Conservation (phyloP, 2,113 vertebrate species). For the Pygoscelis antarcticus region DNA sequence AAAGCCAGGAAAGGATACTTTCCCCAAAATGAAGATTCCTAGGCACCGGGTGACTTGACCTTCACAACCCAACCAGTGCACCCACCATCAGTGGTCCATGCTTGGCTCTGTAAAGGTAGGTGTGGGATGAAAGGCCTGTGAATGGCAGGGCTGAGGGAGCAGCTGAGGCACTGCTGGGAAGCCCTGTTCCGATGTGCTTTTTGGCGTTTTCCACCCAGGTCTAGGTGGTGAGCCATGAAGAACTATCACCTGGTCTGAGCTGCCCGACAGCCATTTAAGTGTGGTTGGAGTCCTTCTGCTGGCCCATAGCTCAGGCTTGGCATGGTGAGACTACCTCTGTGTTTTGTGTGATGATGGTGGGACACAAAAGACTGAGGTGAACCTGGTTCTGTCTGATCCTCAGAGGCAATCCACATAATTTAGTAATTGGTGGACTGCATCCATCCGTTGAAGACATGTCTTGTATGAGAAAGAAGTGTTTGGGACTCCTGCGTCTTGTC, state of each 20-base stretch:
- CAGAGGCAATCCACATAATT: background rate
- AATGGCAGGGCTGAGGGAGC: background rate
- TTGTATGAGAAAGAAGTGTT: background rate
- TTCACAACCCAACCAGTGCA: background rate
- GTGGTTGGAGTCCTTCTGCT: background rate
- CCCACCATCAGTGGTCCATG: rapidly evolving
- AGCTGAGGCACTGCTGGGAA: rapidly evolving
- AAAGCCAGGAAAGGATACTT: background rate
- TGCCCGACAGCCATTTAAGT: background rate
- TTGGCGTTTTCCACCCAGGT: background rate
- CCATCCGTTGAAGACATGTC: background rate
- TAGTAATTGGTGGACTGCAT: background rate
- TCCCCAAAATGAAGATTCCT: background rate
- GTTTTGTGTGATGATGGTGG: background rate
- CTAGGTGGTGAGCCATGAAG: background rate
- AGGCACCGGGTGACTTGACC: background rate
- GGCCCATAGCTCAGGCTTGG: background rate
- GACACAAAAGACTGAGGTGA: background rate
- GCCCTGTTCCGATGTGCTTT: background rate
- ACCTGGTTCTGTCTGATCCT: background rate
- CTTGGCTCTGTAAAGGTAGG: background rate
- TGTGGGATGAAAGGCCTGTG: rapidly evolving
- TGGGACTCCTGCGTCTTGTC: background rate
- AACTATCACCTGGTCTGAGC: background rate
- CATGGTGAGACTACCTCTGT: background rate